Base-by-base conservation (phyloP, 2,888 invertebrate species). In the Patella caerulea region DNA sequence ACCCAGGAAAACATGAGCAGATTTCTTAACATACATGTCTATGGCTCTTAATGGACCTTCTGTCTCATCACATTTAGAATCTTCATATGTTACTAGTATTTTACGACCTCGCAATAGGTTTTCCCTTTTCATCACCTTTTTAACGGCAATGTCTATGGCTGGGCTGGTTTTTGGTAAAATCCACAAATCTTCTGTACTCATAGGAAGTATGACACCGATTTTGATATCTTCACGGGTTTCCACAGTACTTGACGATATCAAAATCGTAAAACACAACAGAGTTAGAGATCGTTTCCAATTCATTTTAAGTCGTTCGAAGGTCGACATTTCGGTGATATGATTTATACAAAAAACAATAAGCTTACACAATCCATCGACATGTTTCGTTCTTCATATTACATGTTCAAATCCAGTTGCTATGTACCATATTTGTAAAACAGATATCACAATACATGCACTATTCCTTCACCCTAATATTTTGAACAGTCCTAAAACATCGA, bases 61-160 rank as follows among this genome's bases (percentile, higher is more conserved):
- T 0, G 83, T 86, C 12, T 88, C 88, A 9, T 87, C 87, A 70
- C 88, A 89, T 45, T 82, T 78, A 0, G 88, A 87, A 78, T 89
- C 88, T 1, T 80, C 78, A 55, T 80, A 82, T 12, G 79, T 78
- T 11, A 86, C 72, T 65, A 54, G 70, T 4, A 85, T 72, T 0
- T 54, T 76, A 76, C 80, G 80, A 54, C 74, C 78, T 11, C 73
- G 74, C 24, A 85, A 73, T 12, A 88, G 77, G 29, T 78, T 74
- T 5, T 73, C 29, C 0, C 79, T 71, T n/a, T 80, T 76, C 54
- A 77, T 65, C 52, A 88, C 76, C 3, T 77, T 81, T 19, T 87
- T 84, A 7, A 89, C 83, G 9, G 91, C 91, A 71, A 86, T 85
- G 54, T 85, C 78, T 11, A 91, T 86, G 7, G 89, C 89, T 2